phyloP scores from a whole-genome alignment of 2,113 vertebrate species.

The Xyliphius kryptos region DNA sequence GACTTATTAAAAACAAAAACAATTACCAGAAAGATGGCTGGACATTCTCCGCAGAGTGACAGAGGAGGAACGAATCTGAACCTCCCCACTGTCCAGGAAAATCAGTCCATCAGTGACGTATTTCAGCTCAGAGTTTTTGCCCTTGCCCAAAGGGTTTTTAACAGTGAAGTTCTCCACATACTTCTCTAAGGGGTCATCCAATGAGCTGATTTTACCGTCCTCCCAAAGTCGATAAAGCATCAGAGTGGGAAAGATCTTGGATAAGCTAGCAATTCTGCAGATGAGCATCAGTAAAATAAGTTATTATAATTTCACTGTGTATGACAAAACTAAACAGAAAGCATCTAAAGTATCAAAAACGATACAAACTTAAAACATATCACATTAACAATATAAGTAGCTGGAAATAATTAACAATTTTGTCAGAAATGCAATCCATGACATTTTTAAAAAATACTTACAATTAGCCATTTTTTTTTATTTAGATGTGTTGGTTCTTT shows the following conservation, averaged over 20 bases:
- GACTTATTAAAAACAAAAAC: not conserved
- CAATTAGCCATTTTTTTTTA: too few relatives aligned
- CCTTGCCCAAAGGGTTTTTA: constrained; percentile 77
- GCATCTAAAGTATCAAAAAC: too few relatives aligned
- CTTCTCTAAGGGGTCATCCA: constrained; percentile 83
- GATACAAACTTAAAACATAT: too few relatives aligned
- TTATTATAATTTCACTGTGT: too few relatives aligned
- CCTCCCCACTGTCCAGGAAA: constrained; percentile 70
- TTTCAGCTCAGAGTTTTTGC: constrained; percentile 59
- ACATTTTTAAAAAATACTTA: too few relatives aligned
- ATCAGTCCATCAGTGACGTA: constrained; percentile 65
- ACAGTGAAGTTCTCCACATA: constrained; percentile 75
- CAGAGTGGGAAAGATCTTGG: constrained; percentile 86
- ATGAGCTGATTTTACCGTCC: constrained; percentile 73
- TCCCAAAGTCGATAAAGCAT: constrained; percentile 93
- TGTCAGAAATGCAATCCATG: too few relatives aligned
- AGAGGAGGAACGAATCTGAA: constrained; percentile 62
- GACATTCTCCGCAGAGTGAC: constrained; percentile 83
- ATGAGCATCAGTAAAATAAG: not conserved
- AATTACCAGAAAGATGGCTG: constrained; percentile 72
- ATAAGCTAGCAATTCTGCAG: constrained; percentile 80
- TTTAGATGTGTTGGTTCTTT: too few relatives aligned
- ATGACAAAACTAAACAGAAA: too few relatives aligned
- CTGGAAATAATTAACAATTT: too few relatives aligned
- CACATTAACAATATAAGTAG: too few relatives aligned